These are phyloP conservation scores for Oryzias dopingdopingensis DNA, from an alignment of 2,797 vertebrate species.

Conservation along the genomic window DNA sequence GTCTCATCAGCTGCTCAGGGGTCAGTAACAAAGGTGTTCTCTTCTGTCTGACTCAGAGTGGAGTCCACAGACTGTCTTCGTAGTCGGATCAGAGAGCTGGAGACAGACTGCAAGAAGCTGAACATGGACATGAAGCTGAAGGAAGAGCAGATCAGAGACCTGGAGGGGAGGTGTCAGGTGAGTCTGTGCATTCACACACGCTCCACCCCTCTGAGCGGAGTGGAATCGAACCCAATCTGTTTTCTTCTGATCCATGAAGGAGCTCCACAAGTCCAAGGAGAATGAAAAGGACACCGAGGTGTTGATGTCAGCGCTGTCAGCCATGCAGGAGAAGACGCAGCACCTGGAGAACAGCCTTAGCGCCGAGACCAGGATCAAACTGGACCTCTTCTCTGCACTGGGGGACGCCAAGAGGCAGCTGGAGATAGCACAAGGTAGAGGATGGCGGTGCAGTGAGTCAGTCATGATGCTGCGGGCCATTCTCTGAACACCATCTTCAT, in stretches of 20 bases:
- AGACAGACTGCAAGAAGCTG: slow-evolving; percentile 95
- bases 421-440: slow-evolving; percentile 91
- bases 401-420: slow-evolving; percentile 93
- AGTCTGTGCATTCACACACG: slow-evolving; percentile 6
- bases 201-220: not conserved
- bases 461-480: not conserved
- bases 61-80: slow-evolving; percentile 92
- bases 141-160: slow-evolving; percentile 93
- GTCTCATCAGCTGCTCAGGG: not conserved
- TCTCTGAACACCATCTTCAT: not conserved
- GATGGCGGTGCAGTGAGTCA: not conserved
- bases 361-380: slow-evolving; percentile 91
- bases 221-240: not conserved
- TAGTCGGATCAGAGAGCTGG: slow-evolving; percentile 90
- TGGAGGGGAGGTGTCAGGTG: slow-evolving; percentile 96
- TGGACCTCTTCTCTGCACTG: slow-evolving; percentile 93
- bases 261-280: slow-evolving; percentile 94
- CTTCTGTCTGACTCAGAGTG: slow-evolving; percentile 74
- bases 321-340: slow-evolving; percentile 97
- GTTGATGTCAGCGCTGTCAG: slow-evolving; percentile 92
- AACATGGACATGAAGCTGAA: slow-evolving; percentile 92
- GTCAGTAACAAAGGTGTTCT: not conserved
- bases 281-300: slow-evolving; percentile 96
- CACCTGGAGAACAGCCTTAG: slow-evolving; percentile 98
- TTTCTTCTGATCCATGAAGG: slow-evolving; percentile 65